Conservation (phyloP, 1,140 invertebrate species). For the Trichonephila clavata region DNA sequence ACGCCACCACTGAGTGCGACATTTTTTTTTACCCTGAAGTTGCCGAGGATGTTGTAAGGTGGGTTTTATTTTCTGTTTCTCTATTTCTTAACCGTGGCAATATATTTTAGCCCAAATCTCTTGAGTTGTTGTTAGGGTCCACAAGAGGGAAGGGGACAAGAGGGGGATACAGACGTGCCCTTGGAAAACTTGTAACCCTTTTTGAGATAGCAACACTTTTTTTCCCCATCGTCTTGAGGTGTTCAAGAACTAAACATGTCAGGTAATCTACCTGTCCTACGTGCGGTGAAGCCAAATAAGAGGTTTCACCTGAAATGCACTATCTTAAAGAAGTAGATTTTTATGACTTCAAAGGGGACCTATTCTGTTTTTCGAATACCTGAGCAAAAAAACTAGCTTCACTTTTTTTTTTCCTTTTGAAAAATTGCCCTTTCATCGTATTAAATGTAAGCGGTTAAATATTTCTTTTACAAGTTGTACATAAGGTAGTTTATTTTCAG, state of each 20-base stretch:
- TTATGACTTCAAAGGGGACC: constrained; percentile 51
- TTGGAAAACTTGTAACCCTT: constrained; percentile 36
- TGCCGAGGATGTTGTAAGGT: constrained; percentile 45
- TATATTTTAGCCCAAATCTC: constrained; percentile 33
- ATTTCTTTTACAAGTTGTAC: not conserved
- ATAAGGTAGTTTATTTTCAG: not conserved
- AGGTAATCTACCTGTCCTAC: constrained; percentile 47
- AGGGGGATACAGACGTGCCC: constrained; percentile 3
- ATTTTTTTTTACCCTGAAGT: not conserved
- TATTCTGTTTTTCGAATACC: constrained; percentile 19
- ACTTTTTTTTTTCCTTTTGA: not conserved
- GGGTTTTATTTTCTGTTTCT: constrained; percentile 33
- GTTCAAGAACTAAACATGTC: constrained; percentile 55
- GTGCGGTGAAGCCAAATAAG: constrained; percentile 9
- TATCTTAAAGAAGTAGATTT: constrained; percentile 36
- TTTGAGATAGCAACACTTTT: constrained; percentile 6
- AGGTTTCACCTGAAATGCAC: not conserved
- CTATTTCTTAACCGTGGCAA: constrained; percentile 9
- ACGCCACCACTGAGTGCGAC: not conserved
- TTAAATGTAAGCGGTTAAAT: not conserved
- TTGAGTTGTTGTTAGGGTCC: constrained; percentile 13
- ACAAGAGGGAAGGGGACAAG: not conserved
- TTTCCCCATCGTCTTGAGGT: not conserved
- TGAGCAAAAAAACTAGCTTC: not conserved
- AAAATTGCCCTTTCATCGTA: not conserved